Evolutionary conservation across 2,888 invertebrate species (phyloP), one percentile per base, ranked within the genome.

Genomic region (Drosophila austrosaltans): DNA sequence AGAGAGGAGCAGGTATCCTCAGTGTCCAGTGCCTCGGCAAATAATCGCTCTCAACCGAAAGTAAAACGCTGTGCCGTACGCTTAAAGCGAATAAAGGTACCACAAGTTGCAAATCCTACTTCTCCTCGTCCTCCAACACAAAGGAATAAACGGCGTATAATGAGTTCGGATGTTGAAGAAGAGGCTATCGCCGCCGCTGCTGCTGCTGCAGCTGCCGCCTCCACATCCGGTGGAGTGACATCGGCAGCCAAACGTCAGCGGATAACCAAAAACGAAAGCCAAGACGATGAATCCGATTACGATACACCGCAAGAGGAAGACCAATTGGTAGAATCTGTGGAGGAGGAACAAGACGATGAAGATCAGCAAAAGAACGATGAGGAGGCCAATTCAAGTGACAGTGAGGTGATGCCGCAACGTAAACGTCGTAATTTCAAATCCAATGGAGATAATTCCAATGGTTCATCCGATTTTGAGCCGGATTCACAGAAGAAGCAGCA

Each of bases 401-500:
- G 91, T 56, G 91, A 91, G 74, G 79, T 91, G 39, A 88, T 91
- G 66, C 90, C 90, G 0, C 82, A 82, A 48, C 88, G 90, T 0
- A 91, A 91, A 59, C 89, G 89, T 25, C 88, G 91, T 7, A 75
- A 64, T 30, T 85, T 89, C 60, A 58, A 61, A n/a, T 60, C 48
- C 25, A 48, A 48, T 48, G 48, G 73, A 2, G 72, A 67, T 4
- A 78, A 82, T 0, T 76, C 72, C 12, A 84, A 84, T 56, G 86
- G 82, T 10, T 87, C 89, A 22, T 90, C 89, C 4, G 91, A 91
- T 59, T 91, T 90, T 39, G 90, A 90, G 20, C 89, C 89, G 2
- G 82, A 87, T 0, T 76, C 78, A 2, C 81, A 82, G 28, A 77
- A 80, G 28, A 16, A 25, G 7, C 48, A 25, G 4, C 16, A 44